phyloP scores from a whole-genome alignment of 2,888 invertebrate species.

The Serripes groenlandicus region DNA sequence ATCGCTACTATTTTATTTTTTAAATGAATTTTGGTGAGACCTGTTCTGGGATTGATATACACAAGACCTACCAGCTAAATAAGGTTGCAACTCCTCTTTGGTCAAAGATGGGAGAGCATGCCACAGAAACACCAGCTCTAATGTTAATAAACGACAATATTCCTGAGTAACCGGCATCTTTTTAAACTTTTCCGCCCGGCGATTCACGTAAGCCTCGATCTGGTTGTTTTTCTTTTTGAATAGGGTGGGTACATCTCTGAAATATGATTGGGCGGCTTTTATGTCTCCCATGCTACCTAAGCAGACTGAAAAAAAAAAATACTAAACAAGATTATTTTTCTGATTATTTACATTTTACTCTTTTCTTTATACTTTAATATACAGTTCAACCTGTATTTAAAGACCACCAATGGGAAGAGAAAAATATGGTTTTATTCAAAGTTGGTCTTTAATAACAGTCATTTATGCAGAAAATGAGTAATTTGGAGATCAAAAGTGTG shows the following conservation, averaged over 20 bases:
- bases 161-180: constrained; percentile 83
- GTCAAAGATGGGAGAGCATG: constrained; percentile 88
- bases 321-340: no score
- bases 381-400: no score
- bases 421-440: no score
- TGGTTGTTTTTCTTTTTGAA: constrained; percentile 86
- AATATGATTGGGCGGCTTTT: constrained; percentile 84
- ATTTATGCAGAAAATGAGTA: no score
- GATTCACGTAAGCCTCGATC: constrained; percentile 86
- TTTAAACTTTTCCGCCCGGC: constrained; percentile 84
- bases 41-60: no score
- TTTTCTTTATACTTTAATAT: no score
- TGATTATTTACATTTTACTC: no score
- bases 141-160: constrained; percentile 89
- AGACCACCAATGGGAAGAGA: no score
- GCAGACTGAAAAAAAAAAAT: constrained; percentile 86
- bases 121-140: constrained; percentile 91
- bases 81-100: constrained; percentile 75
- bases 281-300: constrained; percentile 87
- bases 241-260: constrained; percentile 86
- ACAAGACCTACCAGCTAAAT: constrained; percentile 78
- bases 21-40: no score
- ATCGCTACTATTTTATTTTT: no score
- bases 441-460: no score
- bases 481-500: no score